A percentile compares a stretch with the other conserved stretches of the same genome.
phyloP scores from a whole-genome alignment of 1,140 invertebrate species.

The Drosophila neocordata region DNA sequence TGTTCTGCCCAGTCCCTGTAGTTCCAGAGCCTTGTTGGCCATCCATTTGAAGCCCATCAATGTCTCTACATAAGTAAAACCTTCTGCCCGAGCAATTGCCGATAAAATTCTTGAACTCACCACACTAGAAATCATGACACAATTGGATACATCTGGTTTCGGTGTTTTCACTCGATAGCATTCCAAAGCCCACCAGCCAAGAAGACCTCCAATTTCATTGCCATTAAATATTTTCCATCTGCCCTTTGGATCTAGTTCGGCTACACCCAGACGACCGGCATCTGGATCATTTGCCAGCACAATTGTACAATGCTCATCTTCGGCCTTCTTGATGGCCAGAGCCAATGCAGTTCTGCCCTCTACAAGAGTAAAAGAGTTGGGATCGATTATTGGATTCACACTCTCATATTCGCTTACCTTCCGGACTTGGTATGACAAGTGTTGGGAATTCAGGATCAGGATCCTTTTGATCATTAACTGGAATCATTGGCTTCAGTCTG shows the following conservation, averaged over 20 bases:
- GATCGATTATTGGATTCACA: background rate
- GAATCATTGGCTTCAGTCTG: slow-evolving; percentile 90
- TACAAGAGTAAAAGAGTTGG: slow-evolving; percentile 26
- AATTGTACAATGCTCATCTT: slow-evolving; percentile 88
- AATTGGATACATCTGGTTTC: slow-evolving; percentile 83
- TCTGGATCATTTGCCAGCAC: slow-evolving; percentile 99
- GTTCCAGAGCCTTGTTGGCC: slow-evolving; percentile 92
- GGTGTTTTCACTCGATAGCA: slow-evolving; percentile 85
- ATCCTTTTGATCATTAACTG: slow-evolving; percentile 92
- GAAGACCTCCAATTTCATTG: slow-evolving; percentile 96
- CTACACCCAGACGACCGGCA: slow-evolving; percentile 96
- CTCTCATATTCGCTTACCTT: slow-evolving; percentile 80
- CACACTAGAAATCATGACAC: slow-evolving; percentile 95
- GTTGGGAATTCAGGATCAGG: slow-evolving; percentile 97
- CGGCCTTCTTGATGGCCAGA: slow-evolving; percentile 93
- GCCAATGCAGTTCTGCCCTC: slow-evolving; percentile 94
- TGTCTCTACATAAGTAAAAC: slow-evolving; percentile 96
- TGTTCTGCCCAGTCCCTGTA: slow-evolving; percentile 87
- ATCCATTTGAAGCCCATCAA: slow-evolving; percentile 99
- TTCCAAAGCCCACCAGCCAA: slow-evolving; percentile 96
- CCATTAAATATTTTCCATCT: slow-evolving; percentile 97
- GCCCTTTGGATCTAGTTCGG: slow-evolving; percentile 88
- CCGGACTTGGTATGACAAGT: slow-evolving; percentile 98
- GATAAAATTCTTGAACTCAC: slow-evolving; percentile 97
- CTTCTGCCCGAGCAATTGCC: slow-evolving; percentile 92